Evolutionary conservation across 2,797 vertebrate species (phyloP).

Genomic region (Pseudocheirus occidentalis): DNA sequence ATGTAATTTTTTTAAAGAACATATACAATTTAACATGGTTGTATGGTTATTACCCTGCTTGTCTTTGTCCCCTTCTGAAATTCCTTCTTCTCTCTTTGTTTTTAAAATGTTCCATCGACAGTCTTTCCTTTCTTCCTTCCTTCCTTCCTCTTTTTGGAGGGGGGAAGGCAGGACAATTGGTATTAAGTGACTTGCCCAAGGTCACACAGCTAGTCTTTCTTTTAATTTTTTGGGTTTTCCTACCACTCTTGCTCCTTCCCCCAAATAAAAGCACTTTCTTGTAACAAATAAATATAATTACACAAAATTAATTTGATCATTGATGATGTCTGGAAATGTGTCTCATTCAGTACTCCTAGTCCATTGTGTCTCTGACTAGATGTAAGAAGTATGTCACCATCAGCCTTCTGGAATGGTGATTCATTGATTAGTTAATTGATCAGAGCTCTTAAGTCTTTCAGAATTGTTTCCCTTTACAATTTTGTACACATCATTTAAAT

Average conservation of each 20-base stretch:
- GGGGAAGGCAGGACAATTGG: too few species aligned
- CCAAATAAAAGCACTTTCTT: not conserved
- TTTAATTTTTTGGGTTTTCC: not conserved
- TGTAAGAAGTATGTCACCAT: not conserved
- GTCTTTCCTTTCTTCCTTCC: too few species aligned
- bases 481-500: not conserved
- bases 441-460: not conserved
- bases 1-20: not conserved
- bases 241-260: not conserved
- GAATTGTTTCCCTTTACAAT: not conserved
- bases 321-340: not conserved
- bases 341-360: not conserved
- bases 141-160: too few species aligned
- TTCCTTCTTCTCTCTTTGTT: not conserved
- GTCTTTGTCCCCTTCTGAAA: not conserved
- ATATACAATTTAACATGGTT: not conserved
- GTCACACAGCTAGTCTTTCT: not conserved
- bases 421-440: not conserved
- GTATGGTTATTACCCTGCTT: not conserved
- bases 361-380: not conserved
- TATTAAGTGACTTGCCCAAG: too few species aligned
- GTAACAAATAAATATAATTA: not conserved
- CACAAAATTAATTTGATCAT: not conserved
- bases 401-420: not conserved
- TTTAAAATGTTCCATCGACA: not conserved